Conservation (phyloP, 1,140 invertebrate species). For the Platorchestia sp. region DNA sequence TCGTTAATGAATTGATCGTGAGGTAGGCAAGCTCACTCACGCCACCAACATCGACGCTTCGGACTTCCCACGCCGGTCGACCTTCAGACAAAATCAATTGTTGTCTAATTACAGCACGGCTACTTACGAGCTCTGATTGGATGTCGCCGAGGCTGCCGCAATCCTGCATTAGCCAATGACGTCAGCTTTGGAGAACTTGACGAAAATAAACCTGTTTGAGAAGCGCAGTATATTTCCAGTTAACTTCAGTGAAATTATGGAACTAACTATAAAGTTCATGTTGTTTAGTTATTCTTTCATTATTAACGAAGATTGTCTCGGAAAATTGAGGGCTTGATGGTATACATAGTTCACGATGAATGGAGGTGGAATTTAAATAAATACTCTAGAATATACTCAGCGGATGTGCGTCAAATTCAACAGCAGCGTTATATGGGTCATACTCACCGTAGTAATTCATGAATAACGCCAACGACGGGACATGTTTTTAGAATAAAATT, state of each 20-base stretch:
- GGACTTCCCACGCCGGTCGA: background rate
- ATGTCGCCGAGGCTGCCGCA: background rate
- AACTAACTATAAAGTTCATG: background rate
- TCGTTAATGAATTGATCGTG: background rate
- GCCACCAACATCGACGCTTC: background rate
- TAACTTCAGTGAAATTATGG: background rate
- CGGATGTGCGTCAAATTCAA: too few species aligned
- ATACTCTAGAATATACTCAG: too few species aligned
- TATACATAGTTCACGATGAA: too few species aligned
- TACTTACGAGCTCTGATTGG: slow-evolving; percentile 6
- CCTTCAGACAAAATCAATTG: background rate
- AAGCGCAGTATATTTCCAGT: background rate
- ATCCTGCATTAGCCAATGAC: background rate
- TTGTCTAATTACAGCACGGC: background rate
- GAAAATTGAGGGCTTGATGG: too few species aligned
- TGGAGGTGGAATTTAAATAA: too few species aligned
- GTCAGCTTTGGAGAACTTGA: background rate
- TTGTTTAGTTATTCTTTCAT: background rate
- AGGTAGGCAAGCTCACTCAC: background rate
- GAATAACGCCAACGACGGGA: too few species aligned
- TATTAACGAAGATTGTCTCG: too few species aligned
- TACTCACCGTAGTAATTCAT: too few species aligned
- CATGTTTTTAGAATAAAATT: too few species aligned
- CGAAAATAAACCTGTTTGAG: background rate
- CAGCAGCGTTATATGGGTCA: too few species aligned